These are phyloP conservation scores for Bryconaethiops microstoma DNA, from an alignment of 2,797 vertebrate species.

Conservation along the genomic window DNA sequence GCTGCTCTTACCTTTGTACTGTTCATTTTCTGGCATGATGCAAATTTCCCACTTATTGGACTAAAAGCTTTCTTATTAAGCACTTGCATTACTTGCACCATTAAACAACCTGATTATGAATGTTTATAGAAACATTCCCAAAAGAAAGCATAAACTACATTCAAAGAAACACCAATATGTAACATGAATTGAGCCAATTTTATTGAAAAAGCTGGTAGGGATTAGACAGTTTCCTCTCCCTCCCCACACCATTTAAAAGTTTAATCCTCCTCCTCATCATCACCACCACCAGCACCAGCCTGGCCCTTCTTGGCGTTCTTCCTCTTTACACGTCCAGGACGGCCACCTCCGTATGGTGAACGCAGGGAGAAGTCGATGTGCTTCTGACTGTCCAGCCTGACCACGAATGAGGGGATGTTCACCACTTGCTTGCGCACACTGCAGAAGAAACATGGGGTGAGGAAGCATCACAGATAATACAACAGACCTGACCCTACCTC, in stretches of 20 bases:
- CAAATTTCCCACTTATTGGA: no score
- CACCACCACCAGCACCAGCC: slow-evolving; percentile 85
- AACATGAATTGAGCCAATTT: slow-evolving; percentile 56
- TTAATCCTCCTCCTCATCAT: slow-evolving; percentile 93
- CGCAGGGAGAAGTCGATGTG: slow-evolving; percentile 96
- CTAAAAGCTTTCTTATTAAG: no score
- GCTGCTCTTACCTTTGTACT: no score
- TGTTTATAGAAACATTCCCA: background rate
- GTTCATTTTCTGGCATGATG: no score
- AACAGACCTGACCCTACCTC: background rate
- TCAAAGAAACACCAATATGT: background rate
- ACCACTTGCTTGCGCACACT: slow-evolving; percentile 95
- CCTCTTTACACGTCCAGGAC: slow-evolving; percentile 91
- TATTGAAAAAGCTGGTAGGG: slow-evolving; percentile 71
- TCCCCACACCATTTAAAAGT: slow-evolving; percentile 47
- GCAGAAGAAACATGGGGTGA: background rate
- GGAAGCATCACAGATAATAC: background rate
- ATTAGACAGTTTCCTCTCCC: slow-evolving; percentile 42
- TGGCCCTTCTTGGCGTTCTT: slow-evolving; percentile 97
- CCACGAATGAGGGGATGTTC: slow-evolving; percentile 94
- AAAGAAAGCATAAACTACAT: background rate
- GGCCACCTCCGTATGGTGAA: slow-evolving; percentile 90
- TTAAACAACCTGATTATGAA: no score
- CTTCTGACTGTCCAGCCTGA: slow-evolving; percentile 94
- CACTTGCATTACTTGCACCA: no score